phyloP scores from a whole-genome alignment of 2,888 invertebrate genomes.

The Sminthurinus aureus region DNA sequence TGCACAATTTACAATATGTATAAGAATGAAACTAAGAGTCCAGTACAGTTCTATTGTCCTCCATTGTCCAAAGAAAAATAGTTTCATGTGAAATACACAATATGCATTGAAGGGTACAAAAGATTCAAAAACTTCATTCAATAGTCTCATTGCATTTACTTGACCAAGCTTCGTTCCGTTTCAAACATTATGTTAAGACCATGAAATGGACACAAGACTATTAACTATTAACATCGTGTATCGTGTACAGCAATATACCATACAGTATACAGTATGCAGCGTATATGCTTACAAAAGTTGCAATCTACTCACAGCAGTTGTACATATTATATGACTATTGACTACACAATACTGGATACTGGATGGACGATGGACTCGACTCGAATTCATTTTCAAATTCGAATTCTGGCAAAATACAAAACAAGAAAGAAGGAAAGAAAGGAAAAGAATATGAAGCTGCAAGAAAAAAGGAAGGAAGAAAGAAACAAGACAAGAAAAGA shows the following conservation, averaged over 20 bases:
- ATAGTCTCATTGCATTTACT: slow-evolving; percentile 5
- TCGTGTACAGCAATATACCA: not conserved
- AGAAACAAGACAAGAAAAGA: not conserved
- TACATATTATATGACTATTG: not conserved
- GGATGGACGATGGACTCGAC: not conserved
- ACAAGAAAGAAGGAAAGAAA: not conserved
- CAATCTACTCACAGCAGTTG: not conserved
- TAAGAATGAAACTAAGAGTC: no score
- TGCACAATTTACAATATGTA: no score
- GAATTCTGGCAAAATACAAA: not conserved
- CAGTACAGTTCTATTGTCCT: slow-evolving; percentile 21
- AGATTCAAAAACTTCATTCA: slow-evolving; percentile 24
- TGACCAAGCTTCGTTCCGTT: slow-evolving; percentile 4
- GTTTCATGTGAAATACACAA: slow-evolving; percentile 31
- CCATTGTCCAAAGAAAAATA: slow-evolving; percentile 36
- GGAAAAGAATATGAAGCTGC: not conserved
- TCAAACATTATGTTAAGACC: not conserved
- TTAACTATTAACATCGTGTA: no score
- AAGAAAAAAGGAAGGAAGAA: not conserved
- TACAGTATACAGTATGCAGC: not conserved
- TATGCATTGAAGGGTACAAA: slow-evolving; percentile 28
- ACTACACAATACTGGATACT: not conserved
- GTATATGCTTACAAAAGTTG: not conserved
- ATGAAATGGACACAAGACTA: not conserved
- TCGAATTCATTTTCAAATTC: not conserved